Base-by-base conservation (phyloP, 2,113 vertebrate genomes). In the Puffinus mauretanicus region DNA sequence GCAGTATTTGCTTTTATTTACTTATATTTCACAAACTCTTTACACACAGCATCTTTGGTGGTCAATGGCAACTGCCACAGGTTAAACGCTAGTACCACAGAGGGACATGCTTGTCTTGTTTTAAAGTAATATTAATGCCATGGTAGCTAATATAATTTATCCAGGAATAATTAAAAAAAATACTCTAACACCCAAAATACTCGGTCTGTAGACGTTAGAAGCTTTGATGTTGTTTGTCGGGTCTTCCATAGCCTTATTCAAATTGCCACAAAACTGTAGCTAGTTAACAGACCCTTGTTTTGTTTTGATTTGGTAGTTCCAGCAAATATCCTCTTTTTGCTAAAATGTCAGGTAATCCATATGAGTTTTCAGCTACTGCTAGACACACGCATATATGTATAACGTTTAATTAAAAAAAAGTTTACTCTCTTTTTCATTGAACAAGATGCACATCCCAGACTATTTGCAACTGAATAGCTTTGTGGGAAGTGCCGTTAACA, bases 381-480 rank as follows among this genome's bases (percentile, higher is more conserved):
- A 54, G 27, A 60, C 5, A 2, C 21, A 36, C 2, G 0, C 7
- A n/a, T 9, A 10, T 26, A 22, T 2, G 4, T 61, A 15, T 32
- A 77, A 62, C 19, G 54, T 19, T 29, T n/a, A 58, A 55, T 52
- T 2, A 6, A 46, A 67, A 86, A 36, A 22, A 54, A 40, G 5
- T n/a, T n/a, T n/a, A 30, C 16, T n/a, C 8, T 70, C 30, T 25
- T 29, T 62, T 65, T 61, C 22, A 71, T 17, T 75, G 58, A 91
- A 17, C 4, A 26, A 66, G n/a, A 60, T 38, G 17, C 27, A 69
- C 7, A 5, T 19, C 22, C 7, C 57, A 61, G 29, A 38, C 40
- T 61, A 71, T 26, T 66, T 70, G 30, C 55, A 87, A 30, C n/a
- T 13, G 15, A n/a, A 65, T 17, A 84, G 24, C 61, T 88, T 84